Base-by-base conservation (phyloP, 2,888 invertebrate species). In the Drosophila mercatorum region DNA sequence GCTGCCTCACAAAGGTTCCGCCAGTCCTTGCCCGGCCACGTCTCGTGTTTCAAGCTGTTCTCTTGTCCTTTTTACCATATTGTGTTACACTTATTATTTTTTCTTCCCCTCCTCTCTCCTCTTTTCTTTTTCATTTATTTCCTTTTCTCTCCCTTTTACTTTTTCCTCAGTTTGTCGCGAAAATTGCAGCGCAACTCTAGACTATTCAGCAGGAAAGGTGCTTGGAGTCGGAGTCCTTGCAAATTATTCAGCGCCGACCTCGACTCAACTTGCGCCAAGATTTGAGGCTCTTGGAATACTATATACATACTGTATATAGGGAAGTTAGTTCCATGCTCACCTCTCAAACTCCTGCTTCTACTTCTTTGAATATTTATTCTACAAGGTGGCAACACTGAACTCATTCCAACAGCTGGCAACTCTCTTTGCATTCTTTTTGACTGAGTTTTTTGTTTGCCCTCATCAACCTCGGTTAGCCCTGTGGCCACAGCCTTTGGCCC, bases 31-130 rank as follows among this genome's bases (percentile, higher is more conserved):
- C 68, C 34, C 38, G 14, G 49, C 51, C 43, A 22, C 72, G 79
- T 71, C 78, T 89, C 66, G 61, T 81, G 60, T 89, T 89, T 75
- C 83, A 80, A 58, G 55, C 68, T 72, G 79, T 67, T 53, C 52
- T 53, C 22, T 55, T 85, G 80, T 78, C 67, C 51, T 61, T 69
- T 62, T 78, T 61, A 52, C 17, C 75, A 72, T 81, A 85, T 85
- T 88, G 72, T 85, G 68, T 88, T 83, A 74, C 85, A 66, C 55
- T 73, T 63, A 49, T 57, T 53, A 26, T 26, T 38, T 52, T 43
- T 10, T 14, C 28, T 31, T 12, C 28, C 10, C 38, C 10, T 2
- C 34, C 10, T 28, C 40, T 47, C 31, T 44, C 41, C 49, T 41
- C 31, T 59, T 49, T 34, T 28, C 28, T 14, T 49, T 49, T 38